Evolutionary conservation across 2,113 vertebrate species (phyloP).

Genomic region (Todiramphus saurophagus): DNA sequence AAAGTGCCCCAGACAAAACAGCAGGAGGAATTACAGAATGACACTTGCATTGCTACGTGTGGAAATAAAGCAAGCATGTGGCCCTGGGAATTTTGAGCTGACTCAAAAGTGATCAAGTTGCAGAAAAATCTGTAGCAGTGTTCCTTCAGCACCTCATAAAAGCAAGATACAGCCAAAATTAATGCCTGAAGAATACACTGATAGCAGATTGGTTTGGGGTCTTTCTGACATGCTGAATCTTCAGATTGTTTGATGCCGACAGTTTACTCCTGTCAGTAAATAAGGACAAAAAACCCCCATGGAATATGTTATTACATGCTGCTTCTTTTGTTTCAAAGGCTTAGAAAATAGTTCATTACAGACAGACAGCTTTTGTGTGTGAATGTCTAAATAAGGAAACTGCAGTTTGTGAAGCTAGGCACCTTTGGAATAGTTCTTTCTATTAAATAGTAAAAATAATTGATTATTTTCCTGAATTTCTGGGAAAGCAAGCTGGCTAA

Average conservation of each 20-base stretch:
- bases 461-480: neutral
- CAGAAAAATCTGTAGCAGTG: neutral
- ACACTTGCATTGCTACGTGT: neutral
- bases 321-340: neutral
- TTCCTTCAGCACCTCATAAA: neutral
- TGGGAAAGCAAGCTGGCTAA: neutral
- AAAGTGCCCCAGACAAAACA: neutral
- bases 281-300: accelerated
- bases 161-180: neutral
- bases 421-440: neutral
- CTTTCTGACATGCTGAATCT: neutral
- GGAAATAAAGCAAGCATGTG: neutral
- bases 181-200: neutral
- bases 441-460: neutral
- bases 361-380: neutral
- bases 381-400: neutral
- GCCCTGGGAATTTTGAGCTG: neutral
- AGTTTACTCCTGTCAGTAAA: neutral
- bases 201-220: neutral
- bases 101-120: neutral
- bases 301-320: neutral
- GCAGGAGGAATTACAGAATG: neutral
- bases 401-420: neutral
- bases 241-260: neutral
- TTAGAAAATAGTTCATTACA: neutral